A percentile compares a stretch with the other conserved stretches of the same genome.
Conservation (phyloP, 2,113 vertebrate genomes). For the Centropus bengalensis region DNA sequence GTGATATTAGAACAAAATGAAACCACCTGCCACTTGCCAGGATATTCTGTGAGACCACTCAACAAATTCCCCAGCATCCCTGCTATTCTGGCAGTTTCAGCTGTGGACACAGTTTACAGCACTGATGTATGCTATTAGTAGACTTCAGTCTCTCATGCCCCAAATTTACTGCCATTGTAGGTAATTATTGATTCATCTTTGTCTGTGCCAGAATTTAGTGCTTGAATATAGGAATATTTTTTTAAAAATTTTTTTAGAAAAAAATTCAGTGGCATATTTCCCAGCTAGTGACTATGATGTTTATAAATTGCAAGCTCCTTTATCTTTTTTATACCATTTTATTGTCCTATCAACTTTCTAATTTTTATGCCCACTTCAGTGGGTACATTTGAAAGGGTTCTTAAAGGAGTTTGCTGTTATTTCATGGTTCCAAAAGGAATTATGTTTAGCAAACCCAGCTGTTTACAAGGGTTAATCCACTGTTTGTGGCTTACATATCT, state of each 20-base stretch:
- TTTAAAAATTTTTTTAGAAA: neutral
- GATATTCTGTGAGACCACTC: neutral
- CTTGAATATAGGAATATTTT: neutral
- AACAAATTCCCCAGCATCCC: neutral
- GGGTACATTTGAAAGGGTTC: neutral
- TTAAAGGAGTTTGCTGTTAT: neutral
- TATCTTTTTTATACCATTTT: neutral
- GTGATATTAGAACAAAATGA: neutral
- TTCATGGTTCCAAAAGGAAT: neutral
- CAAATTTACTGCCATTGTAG: neutral
- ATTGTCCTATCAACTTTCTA: neutral
- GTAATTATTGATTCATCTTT: neutral
- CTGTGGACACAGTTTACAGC: neutral
- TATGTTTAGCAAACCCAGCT: neutral
- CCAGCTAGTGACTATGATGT: neutral
- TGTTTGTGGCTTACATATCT: neutral
- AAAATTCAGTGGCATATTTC: neutral
- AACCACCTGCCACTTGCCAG: neutral
- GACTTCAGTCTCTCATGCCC: neutral
- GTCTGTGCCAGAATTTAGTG: neutral
- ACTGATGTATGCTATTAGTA: neutral
- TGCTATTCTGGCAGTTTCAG: neutral
- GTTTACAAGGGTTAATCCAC: neutral
- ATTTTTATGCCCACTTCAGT: neutral
- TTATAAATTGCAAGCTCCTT: neutral